Evolutionary conservation across 2,113 vertebrate genomes (phyloP).

Genomic region (Rousettus leschenaultii): DNA sequence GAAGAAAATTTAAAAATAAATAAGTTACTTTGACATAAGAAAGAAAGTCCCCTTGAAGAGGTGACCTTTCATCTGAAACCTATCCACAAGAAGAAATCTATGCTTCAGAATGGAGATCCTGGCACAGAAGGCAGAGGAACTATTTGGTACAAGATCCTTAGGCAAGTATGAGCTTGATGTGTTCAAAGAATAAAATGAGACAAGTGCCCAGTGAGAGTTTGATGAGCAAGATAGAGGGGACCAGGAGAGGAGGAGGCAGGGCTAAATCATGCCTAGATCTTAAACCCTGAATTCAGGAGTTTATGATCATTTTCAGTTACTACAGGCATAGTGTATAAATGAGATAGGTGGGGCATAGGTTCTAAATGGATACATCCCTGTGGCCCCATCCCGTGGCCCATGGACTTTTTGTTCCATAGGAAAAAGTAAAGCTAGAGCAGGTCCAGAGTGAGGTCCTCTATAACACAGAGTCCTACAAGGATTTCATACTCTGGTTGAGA

Average conservation of each 20-base stretch:
- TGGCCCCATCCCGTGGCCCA: not conserved
- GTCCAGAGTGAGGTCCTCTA: not conserved
- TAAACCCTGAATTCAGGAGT: not conserved
- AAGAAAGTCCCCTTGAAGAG: not conserved
- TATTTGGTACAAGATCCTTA: not conserved
- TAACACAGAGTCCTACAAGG: not conserved
- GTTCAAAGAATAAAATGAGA: not conserved
- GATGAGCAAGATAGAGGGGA: not conserved
- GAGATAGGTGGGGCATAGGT: rapidly evolving
- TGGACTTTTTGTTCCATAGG: not conserved
- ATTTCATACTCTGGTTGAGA: not conserved
- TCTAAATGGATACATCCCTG: rapidly evolving
- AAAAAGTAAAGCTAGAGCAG: not conserved
- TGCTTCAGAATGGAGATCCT: not conserved
- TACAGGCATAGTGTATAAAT: not conserved
- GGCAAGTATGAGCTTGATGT: not conserved
- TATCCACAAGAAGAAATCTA: not conserved
- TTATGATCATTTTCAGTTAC: not conserved
- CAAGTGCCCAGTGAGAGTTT: not conserved
- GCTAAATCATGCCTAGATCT: rapidly evolving
- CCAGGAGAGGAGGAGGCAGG: not conserved
- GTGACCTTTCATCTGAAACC: not conserved
- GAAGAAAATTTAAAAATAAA: not conserved
- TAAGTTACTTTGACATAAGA: not conserved
- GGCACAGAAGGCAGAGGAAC: not conserved